phyloP scores from a whole-genome alignment of 2,888 invertebrate species.

The Cephus nigrinus region DNA sequence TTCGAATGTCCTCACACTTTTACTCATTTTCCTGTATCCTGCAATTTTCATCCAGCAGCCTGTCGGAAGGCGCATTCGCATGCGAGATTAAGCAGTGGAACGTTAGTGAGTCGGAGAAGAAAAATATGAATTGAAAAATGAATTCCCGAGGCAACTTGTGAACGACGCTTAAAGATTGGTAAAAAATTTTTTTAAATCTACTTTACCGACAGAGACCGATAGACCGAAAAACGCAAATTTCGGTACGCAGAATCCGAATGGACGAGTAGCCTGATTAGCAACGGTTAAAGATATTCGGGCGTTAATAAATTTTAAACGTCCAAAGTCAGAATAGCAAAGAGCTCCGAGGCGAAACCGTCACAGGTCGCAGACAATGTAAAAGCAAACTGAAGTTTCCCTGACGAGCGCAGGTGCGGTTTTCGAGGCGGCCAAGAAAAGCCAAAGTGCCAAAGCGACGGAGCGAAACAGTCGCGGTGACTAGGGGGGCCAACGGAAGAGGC shows the following conservation, averaged over 20 bases:
- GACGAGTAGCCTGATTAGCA: background rate
- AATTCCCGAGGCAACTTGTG: background rate
- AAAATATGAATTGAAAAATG: background rate
- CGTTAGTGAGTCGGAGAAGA: background rate
- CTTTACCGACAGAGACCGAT: background rate
- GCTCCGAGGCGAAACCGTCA: background rate
- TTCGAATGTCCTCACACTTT: slow-evolving; percentile 26
- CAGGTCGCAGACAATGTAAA: background rate
- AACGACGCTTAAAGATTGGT: background rate
- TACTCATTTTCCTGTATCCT: background rate
- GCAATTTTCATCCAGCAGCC: background rate
- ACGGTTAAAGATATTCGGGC: background rate
- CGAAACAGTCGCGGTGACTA: background rate
- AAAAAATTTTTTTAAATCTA: background rate
- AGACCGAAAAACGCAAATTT: background rate
- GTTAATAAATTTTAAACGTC: background rate
- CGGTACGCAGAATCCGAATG: background rate
- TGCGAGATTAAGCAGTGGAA: background rate
- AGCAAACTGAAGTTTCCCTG: background rate
- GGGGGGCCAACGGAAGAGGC: background rate
- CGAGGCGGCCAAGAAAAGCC: background rate
- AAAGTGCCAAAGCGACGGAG: slow-evolving; percentile 5
- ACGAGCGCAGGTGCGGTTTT: background rate
- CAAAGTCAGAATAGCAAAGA: background rate
- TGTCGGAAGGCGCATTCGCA: background rate